Base-by-base conservation (phyloP, 2,888 invertebrate genomes). In the Drosophila vallismaia region DNA sequence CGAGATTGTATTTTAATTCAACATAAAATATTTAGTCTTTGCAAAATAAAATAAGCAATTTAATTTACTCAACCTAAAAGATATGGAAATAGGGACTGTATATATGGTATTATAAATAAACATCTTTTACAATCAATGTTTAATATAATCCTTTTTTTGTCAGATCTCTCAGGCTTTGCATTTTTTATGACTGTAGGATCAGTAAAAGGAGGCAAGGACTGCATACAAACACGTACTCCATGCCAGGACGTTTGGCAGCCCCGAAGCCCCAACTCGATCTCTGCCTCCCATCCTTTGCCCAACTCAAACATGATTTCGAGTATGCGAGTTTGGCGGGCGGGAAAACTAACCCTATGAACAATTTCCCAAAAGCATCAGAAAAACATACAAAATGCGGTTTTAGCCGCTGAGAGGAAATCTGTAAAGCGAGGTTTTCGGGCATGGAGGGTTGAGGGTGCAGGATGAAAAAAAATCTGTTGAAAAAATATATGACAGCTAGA, bases 341-440 rank as follows among this genome's bases (percentile, higher is more conserved):
- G 54, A 64, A 66, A 71, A 69, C 82, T 82, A 79, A 87, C 87
- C 71, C 83, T 67, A 82, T 82, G 82, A 85, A 84, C 76, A 77
- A 78, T 83, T 83, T 66, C 57, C 67, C 66, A 83, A 72, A 77
- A 77, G 71, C 80, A 70, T 69, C 74, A 76, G 76, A 59, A 79
- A 82, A 85, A 85, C 87, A 84, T 79, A 77, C 75, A 85, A 82
- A 84, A 86, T 87, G 83, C 77, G 84, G 83, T 79, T 87, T 85
- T 70, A 74, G 79, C 72, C 64, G 71, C 71, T 64, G 67, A 68
- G 54, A 86, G 66, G 52, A 79, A 73, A 85, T 76, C 79, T 66
- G 76, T 46, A 24, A 3, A 38, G 59, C 24, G 44, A 24, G 44
- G 19, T 5, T 19, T 24, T 5, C 24, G 56, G 52, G 12, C n/a